Conservation (phyloP, 2,113 vertebrate genomes). For the Penelope pileata region DNA sequence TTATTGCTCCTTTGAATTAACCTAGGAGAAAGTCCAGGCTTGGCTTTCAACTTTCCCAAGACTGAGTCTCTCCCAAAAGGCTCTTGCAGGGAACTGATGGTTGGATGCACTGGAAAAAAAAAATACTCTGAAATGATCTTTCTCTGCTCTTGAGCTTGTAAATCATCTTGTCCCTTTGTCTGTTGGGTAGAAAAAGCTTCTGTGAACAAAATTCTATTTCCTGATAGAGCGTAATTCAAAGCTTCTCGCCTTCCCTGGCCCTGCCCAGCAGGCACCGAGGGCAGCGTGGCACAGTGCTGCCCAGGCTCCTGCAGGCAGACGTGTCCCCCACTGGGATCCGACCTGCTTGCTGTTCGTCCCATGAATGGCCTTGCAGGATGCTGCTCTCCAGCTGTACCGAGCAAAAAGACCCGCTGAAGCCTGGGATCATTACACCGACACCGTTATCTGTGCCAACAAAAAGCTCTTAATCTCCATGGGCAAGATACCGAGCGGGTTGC, state of each 20-base stretch:
- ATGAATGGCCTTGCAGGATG: not conserved
- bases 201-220: not conserved
- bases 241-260: not conserved
- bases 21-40: not conserved
- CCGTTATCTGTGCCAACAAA: not conserved
- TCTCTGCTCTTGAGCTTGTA: not conserved
- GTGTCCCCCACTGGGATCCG: not conserved
- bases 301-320: not conserved
- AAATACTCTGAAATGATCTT: not conserved
- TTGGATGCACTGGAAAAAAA: not conserved
- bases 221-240: not conserved
- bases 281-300: rapidly evolving
- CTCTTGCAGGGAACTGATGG: not conserved
- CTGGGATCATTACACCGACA: not conserved
- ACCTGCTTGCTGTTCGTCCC: not conserved
- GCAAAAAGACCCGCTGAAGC: not conserved
- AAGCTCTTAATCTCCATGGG: not conserved
- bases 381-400: rapidly evolving
- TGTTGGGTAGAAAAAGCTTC: not conserved
- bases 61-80: not conserved
- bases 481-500: not conserved
- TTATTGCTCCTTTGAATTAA: not conserved
- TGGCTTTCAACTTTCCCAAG: not conserved
- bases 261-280: not conserved
- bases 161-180: not conserved